Evolutionary conservation across 2,113 vertebrate species (phyloP).

Genomic region (Pagrus major): DNA sequence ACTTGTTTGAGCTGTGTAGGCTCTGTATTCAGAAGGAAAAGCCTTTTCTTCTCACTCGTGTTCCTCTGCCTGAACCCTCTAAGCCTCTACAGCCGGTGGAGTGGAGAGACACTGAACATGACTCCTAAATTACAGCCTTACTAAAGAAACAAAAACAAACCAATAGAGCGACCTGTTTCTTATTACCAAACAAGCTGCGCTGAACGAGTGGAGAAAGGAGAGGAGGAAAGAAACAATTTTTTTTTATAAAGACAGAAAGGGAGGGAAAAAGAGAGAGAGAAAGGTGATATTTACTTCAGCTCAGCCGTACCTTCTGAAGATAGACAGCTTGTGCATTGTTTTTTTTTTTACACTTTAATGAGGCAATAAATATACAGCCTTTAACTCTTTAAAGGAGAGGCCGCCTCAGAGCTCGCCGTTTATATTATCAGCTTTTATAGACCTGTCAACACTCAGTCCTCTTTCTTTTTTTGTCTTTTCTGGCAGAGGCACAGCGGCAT

Average conservation of each 20-base stretch:
- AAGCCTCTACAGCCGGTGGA: constrained; percentile 70
- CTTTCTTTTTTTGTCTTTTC: constrained; percentile 70
- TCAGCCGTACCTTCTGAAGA: constrained; percentile 62
- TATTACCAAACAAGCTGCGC: constrained; percentile 76
- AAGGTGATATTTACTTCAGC: constrained; percentile 71
- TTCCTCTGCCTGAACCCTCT: constrained; percentile 69
- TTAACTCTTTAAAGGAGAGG: constrained; percentile 84
- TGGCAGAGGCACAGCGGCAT: constrained; percentile 78
- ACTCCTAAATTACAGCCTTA: constrained; percentile 81
- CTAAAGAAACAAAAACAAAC: constrained; percentile 81
- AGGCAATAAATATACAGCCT: constrained; percentile 87
- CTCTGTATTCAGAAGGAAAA: constrained; percentile 64
- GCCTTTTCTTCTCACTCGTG: constrained; percentile 66
- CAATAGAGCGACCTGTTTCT: constrained; percentile 80
- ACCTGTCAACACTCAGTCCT: constrained; percentile 89
- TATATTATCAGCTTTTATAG: constrained; percentile 92
- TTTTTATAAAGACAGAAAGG: constrained; percentile 61
- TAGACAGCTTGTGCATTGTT: constrained; percentile 68
- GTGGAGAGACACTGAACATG: constrained; percentile 80
- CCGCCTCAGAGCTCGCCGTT: constrained; percentile 85
- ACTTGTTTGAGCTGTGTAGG: constrained; percentile 50
- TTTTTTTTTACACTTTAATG: constrained; percentile 80
- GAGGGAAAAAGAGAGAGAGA: constrained; percentile 39
- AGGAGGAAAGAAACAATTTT: constrained; percentile 60
- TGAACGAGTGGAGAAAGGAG: constrained; percentile 64